Evolutionary conservation across 2,797 vertebrate species (phyloP).

Genomic region (Phoxinus dragarum): DNA sequence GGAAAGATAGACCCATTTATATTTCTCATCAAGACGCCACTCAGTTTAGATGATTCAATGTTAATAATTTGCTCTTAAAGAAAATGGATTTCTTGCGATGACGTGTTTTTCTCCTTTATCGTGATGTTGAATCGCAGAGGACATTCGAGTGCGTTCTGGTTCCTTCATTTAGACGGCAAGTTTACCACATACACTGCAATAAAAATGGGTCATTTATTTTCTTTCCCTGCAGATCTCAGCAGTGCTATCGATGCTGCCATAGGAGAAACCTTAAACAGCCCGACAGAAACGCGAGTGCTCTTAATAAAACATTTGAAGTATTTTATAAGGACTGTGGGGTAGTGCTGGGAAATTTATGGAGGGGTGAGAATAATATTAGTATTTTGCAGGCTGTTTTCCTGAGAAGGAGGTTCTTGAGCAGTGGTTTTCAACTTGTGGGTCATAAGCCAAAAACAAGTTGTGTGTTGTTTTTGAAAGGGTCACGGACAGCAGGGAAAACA

Average conservation of each 20-base stretch:
- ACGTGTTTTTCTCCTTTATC: constrained; percentile 16
- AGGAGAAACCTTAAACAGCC: constrained; percentile 52
- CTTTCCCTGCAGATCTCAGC: constrained; percentile 54
- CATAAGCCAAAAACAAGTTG: neutral
- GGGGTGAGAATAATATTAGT: constrained; percentile 47
- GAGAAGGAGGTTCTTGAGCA: neutral
- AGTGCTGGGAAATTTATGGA: constrained; percentile 35
- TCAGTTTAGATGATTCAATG: constrained; percentile 59
- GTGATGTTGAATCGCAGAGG: constrained; percentile 16
- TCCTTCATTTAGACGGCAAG: constrained; percentile 54
- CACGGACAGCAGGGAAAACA: neutral
- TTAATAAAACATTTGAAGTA: constrained; percentile 53
- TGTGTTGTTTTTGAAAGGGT: neutral
- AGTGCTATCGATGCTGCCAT: constrained; percentile 44
- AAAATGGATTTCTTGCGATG: constrained; percentile 55
- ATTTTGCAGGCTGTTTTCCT: constrained; percentile 23
- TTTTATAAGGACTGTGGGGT: constrained; percentile 34
- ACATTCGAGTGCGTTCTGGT: constrained; percentile 25
- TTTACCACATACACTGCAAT: constrained; percentile 59
- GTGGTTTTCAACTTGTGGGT: neutral
- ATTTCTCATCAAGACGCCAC: constrained; percentile 61
- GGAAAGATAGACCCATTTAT: constrained; percentile 58
- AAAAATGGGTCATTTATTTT: constrained; percentile 68
- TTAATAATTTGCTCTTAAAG: constrained; percentile 64
- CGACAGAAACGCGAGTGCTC: constrained; percentile 32